Evolutionary conservation across 2,797 vertebrate species (phyloP), one percentile per base, ranked within the genome.

Genomic region (Tarsius wallacei): DNA sequence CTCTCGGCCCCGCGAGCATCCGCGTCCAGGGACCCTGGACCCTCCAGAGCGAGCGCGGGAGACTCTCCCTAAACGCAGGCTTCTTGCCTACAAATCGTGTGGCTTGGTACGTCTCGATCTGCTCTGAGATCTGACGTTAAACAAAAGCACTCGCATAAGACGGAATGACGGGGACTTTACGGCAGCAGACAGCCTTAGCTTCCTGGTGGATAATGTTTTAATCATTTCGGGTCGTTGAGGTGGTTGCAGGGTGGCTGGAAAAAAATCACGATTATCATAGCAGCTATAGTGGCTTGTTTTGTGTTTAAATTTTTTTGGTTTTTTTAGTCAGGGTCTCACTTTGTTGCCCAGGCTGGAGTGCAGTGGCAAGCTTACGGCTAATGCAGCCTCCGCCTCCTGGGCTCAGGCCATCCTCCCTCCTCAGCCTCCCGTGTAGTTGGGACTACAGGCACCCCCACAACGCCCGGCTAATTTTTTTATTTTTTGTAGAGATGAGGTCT

Each of bases 1-100:
- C 57, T 68, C 68, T 0, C 42, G 11, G 66, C 14, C 64, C 53
- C 3, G 77, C 93, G 77, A 53, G 84, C 26, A 16, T 78, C 16
- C 4, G 16, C 42, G 93, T 78, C 93, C 61, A 49, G 71, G 85
- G 49, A 87, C 94, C 94, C 93, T 33, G 9, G 0, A 94, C 78
- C 77, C 83, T 81, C 73, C 5, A 0, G 71, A 87, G 97, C 86
- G 93, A 70, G 61, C 19, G 85, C 33, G 92, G 53, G 97, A 96
- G 90, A 31, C 33, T 97, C 89, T 97, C 89, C 87, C 96, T 85
- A 89, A 97, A 95, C 94, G 96, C 71, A 77, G 49, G 94, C 97
- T 98, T 97, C 96, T 97, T 93, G 94, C 95, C 88, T 94, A 96
- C 63, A 96, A 93, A 97, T 90, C 96, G 78, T 93, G 3, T 7